phyloP scores from a whole-genome alignment of 2,797 vertebrate genomes.

The Crocidura indochinensis region DNA sequence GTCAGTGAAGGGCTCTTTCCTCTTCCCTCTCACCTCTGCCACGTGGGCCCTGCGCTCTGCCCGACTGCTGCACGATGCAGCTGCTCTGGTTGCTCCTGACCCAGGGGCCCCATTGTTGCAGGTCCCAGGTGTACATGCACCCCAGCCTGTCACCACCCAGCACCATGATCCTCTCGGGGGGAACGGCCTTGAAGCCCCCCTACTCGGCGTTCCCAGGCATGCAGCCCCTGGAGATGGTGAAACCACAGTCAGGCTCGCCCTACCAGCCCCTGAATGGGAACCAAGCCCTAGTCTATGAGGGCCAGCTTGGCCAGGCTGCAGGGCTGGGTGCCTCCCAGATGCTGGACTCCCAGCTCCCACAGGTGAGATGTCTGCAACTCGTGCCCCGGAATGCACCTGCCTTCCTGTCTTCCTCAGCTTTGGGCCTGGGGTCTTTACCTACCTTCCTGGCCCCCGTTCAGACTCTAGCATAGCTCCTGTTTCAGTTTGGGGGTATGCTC shows the following conservation, averaged over 20 bases:
- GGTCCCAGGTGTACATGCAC: conserved; percentile 99
- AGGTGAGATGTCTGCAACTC: conserved; percentile 90
- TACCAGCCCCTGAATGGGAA: conserved; percentile 98
- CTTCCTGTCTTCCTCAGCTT: background rate
- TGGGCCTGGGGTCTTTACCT: too few relatives aligned
- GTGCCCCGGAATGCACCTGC: background rate
- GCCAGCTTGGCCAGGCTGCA: conserved; percentile 95
- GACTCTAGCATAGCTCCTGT: background rate
- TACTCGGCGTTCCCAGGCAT: conserved; percentile 98
- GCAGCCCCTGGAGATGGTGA: conserved; percentile 99
- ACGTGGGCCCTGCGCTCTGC: background rate
- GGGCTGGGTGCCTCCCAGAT: conserved; percentile 97
- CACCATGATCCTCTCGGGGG: conserved; percentile 97
- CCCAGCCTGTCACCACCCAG: conserved; percentile 98
- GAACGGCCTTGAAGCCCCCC: conserved; percentile 95
- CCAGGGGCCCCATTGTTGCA: conserved; percentile 80
- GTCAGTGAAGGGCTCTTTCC: too few relatives aligned
- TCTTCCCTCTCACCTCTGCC: too few relatives aligned
- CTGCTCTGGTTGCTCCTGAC: fast-evolving
- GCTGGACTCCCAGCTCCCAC: conserved; percentile 98
- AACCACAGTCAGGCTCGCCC: conserved; percentile 96
- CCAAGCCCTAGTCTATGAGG: conserved; percentile 97
- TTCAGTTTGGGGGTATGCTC: too few relatives aligned
- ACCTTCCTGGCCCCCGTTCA: too few relatives aligned
- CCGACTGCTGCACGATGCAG: fast-evolving